Evolutionary conservation across 2,797 vertebrate species (phyloP), one percentile per base, ranked within the genome.

Genomic region (Manis javanica): DNA sequence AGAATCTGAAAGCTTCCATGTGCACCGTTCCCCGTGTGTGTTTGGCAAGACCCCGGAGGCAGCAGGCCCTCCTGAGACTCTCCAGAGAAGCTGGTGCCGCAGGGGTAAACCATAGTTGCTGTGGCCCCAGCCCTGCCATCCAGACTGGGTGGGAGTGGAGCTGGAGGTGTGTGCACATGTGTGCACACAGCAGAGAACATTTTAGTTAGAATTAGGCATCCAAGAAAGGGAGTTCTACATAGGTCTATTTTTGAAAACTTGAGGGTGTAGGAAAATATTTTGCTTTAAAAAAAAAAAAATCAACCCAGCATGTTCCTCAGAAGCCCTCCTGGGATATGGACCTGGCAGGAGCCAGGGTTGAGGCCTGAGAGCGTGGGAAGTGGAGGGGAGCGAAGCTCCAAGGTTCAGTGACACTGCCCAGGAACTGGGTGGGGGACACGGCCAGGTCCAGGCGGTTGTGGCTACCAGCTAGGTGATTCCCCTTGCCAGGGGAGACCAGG

Each of bases 11-110:
- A 10, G 68, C 49, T 74, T 63, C 39, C 21, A n/a, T 42, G 64
- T 46, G 15, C 34, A 0, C 29, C 0, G 1, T 53, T 61, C 39
- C 24, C 14, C 13, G 1, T 1, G 0, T 6, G 42, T 55, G 21
- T 78, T 57, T 61, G 39, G 37, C 66, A 57, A 51, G 61, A 34
- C 5, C 19, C 46, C 4, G 2, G 61, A 42, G 57, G 2, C 68
- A n/a, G 5, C 14, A 8, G 49, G 57, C 31, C 71, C n/a, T 64
- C 63, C 10, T 5, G 15, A 19, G 37, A 51, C 15, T 53, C 26
- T 53, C 69, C 14, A 18, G 31, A 29, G 37, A 57, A 71, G 26
- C 82, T 75, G 29, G n/a, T 71, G 63, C 57, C 53, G 18, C 26
- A 2, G 87, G 37, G 31, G 26, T 37, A n/a, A 39, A 16, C 13